Base-by-base conservation (phyloP, 2,113 vertebrate genomes). In the Salvelinus fontinalis region DNA sequence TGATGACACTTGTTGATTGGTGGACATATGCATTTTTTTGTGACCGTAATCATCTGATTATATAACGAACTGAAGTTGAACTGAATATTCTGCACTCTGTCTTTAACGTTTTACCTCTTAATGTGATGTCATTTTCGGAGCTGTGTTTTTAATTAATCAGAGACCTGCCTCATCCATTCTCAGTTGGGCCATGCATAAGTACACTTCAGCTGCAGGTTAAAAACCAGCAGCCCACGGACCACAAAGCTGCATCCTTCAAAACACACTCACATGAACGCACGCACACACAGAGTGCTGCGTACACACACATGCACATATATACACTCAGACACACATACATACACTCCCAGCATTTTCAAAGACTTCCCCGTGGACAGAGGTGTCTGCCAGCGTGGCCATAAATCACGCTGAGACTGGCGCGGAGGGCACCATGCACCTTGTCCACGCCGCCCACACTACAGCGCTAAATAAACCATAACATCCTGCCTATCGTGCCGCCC, bases 401-500 rank as follows among this genome's bases (percentile, higher is more conserved):
- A 92, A 95, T 95, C 94, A 94, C 90, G 78, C 60, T 70, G 89
- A 88, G 78, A 88, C 90, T 92, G 93, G 86, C 82, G 92, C 90
- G 92, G 91, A 94, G 95, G 93, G 92, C 93, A 94, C 91, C 87
- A 90, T 88, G 92, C 93, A 95, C 94, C 93, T 96, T 95, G 94
- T 95, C 92, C 88, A 91, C 90, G 89, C 86, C 83, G 87, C 92
- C 91, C 89, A 92, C 92, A 92, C 87, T 93, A 87, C 87, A 91
- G 92, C 85, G 87, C 93, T 95, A 93, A 95, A 94, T 93, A 94
- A 95, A 94, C 95, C 93, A 94, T 94, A 95, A 92, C 94, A 95
- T 95, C 95, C 94, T 95, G 93, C 93, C 94, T 92, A 89, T 90
- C 89, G 85, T 91, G 90, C 93, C 89, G 85, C 94, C 92, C 75